Evolutionary conservation across 2,797 vertebrate genomes (phyloP), one percentile per base, ranked within the genome.

Genomic region (Phaenicophaeus curvirostris): DNA sequence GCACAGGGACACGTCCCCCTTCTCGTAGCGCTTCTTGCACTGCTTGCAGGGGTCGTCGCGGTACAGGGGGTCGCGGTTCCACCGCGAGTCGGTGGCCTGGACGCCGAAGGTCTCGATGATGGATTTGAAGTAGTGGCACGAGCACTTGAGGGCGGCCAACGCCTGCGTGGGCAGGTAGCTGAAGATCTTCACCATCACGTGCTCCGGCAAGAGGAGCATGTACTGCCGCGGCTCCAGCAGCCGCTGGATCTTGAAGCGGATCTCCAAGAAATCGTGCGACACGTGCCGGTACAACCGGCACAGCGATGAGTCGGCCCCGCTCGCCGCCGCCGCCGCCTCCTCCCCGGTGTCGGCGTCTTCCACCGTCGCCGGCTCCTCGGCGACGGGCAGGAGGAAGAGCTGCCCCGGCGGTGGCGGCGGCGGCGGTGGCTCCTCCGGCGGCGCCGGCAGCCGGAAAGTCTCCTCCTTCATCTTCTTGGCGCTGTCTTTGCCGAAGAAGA

Each of bases 21-120:
- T 98, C 96, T 98, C 98, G 14, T 99, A 99, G 5, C 98, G 98
- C 88, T 98, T 98, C 96, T 99, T 99, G 94, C 99, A 99, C 97
- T 99, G 99, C 97, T 99, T 99, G 97, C 99, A 99, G 61, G 99
- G 99, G 95, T 99, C 99, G 5, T 99, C 99, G 0, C 99, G 98
- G 95, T 99, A 99, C 3, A 99, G 98, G 0, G 99, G 99, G 96
- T 99, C 99, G 13, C 99, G 98, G 97, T 98, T 99, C 99, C 99
- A 99, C 46, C 98, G 98, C 0, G 99, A 99, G 59, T 99, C 99
- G 21, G 98, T 98, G 19, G 99, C 98, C 7, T 97, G 98, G 74
- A 99, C 98, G 0, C 99, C 99, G 0, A 99, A 99, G 0, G 98
- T 98, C 96, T 99, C 99, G 1, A 99, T 99, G 95, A 99, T 89